A percentile compares a stretch with the other conserved stretches of the same genome.
These are phyloP conservation scores for Homarus americanus DNA, from an alignment of 1,140 invertebrate species.

Conservation along the genomic window DNA sequence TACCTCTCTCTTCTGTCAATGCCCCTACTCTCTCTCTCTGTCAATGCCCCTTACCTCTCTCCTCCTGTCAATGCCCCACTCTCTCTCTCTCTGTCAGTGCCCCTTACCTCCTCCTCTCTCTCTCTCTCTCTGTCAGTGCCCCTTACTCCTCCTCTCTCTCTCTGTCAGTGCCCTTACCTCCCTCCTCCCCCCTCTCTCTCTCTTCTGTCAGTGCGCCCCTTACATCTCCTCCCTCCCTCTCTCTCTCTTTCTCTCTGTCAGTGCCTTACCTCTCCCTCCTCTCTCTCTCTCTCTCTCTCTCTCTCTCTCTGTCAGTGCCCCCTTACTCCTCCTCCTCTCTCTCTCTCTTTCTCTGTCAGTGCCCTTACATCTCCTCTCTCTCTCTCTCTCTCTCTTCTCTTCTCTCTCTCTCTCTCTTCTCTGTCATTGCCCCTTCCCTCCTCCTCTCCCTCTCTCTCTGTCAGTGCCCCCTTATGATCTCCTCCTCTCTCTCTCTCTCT, in stretches of 20 bases:
- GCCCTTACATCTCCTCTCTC: not conserved
- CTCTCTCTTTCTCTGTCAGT: not conserved
- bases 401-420: not conserved
- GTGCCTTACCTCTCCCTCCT: no score
- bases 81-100: no score
- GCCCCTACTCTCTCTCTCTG: not conserved
- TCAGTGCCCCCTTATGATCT: not conserved
- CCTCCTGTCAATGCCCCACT: not conserved
- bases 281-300: not conserved
- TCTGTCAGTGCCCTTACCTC: no score
- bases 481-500: slow-evolving; percentile 4
- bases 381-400: not conserved
- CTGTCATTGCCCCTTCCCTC: no score
- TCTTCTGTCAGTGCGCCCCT: not conserved
- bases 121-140: no score
- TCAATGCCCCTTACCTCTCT: not conserved
- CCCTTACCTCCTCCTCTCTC: no score
- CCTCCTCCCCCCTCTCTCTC: not conserved
- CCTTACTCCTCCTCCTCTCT: not conserved
- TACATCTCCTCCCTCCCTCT: not conserved
- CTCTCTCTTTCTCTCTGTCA: no score
- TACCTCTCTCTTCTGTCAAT: not conserved
- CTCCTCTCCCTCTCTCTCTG: not conserved
- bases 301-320: no score
- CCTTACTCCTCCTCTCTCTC: no score